Evolutionary conservation across 2,888 invertebrate species (phyloP).

Genomic region (Periphyllus acericola): DNA sequence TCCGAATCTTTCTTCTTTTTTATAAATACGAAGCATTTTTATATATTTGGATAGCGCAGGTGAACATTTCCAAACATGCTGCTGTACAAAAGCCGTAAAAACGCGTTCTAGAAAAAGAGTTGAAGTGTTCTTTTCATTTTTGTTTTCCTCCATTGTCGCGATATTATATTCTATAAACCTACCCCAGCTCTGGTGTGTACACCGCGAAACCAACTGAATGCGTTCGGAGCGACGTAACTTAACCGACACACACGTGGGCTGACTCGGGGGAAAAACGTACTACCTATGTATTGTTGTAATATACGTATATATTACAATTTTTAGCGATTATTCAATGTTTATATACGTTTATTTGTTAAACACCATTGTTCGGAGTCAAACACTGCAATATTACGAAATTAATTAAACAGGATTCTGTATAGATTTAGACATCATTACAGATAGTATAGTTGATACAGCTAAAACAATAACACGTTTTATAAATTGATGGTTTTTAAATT

Average conservation of each 20-base stretch:
- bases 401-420: not conserved
- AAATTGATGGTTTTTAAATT: slow-evolving; percentile 3
- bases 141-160: not conserved
- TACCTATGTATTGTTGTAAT: too few relatives aligned
- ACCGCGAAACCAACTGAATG: not conserved
- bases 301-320: too few relatives aligned
- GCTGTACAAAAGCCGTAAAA: slow-evolving; percentile 7
- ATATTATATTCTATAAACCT: not conserved
- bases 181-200: not conserved
- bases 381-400: not conserved
- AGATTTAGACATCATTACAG: not conserved
- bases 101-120: slow-evolving; percentile 50
- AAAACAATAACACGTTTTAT: not conserved
- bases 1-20: not conserved
- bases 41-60: slow-evolving; percentile 16
- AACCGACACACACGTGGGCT: not conserved
- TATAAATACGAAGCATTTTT: slow-evolving; percentile 3
- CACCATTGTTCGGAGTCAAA: not conserved
- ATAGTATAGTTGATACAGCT: not conserved
- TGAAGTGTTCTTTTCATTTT: slow-evolving; percentile 12
- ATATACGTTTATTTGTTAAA: not conserved
- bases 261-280: not conserved
- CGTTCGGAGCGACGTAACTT: not conserved
- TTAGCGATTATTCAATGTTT: not conserved
- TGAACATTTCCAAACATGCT: slow-evolving; percentile 15